Evolutionary conservation across 2,888 invertebrate species (phyloP).

Genomic region (Physocephala rufipes): DNA sequence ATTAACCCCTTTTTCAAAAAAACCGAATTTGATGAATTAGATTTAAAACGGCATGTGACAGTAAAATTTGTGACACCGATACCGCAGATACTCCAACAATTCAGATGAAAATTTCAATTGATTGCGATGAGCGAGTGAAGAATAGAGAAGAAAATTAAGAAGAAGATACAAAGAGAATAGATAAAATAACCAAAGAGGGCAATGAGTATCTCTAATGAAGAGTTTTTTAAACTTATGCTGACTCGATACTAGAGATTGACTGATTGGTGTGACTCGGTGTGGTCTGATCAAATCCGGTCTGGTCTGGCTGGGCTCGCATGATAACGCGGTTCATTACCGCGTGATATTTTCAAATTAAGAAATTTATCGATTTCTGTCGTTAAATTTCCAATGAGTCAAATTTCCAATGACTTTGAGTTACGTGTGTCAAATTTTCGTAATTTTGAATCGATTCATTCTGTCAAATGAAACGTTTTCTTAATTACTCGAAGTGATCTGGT

Average conservation of each 20-base stretch:
- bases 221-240: no score
- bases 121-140: conserved; percentile 8
- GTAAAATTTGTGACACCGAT: conserved; percentile 33
- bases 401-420: no score
- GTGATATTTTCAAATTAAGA: no score
- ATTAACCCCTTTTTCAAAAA: conserved; percentile 26
- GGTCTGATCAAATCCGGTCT: no score
- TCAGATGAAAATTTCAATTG: not conserved
- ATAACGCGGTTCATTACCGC: not conserved
- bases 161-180: conserved; percentile 24
- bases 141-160: not conserved
- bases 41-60: conserved; percentile 36
- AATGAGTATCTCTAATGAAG: no score
- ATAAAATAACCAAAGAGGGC: conserved; percentile 21
- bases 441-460: conserved; percentile 59
- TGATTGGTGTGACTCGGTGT: no score
- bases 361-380: no score
- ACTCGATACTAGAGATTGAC: no score
- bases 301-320: no score
- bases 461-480: not conserved
- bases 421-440: conserved; percentile 44
- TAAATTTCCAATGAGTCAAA: no score
- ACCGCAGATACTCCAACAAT: not conserved
- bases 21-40: conserved; percentile 32
- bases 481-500: not conserved